These are phyloP conservation scores for Branchellion lobata DNA, from an alignment of 2,888 invertebrate genomes.

Conservation along the genomic window DNA sequence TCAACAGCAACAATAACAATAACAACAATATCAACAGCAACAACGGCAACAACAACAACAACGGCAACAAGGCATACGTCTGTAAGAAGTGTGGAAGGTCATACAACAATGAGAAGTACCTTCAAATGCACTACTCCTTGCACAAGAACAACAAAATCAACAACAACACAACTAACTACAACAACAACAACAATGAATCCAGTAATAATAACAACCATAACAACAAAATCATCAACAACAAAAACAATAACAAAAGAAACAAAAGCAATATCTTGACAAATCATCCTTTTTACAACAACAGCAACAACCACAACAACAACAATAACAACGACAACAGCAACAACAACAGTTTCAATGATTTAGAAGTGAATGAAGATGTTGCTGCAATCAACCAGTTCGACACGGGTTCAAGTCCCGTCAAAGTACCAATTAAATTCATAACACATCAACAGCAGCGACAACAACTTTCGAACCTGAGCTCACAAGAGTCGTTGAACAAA, in stretches of 20 bases:
- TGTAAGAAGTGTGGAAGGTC: constrained; percentile 46
- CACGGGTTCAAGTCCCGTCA: no score
- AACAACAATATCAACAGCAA: not conserved
- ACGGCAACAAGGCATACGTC: not conserved
- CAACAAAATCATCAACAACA: no score
- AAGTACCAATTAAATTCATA: not conserved
- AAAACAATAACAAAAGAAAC: no score
- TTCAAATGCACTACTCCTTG: constrained; percentile 51
- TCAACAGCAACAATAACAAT: not conserved
- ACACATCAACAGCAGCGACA: not conserved
- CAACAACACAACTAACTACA: not conserved
- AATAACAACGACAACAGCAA: no score
- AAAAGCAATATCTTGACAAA: not conserved
- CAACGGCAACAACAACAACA: not conserved
- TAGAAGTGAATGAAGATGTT: no score
- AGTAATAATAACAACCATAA: no score
- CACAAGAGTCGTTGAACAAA: not conserved
- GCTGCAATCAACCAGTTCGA: not conserved
- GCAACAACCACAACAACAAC: not conserved
- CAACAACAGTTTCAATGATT: no score
- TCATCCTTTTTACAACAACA: not conserved
- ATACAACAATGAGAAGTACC: constrained; percentile 51
- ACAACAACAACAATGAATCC: not conserved
- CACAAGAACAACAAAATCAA: constrained; percentile 27
- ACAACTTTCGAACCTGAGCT: not conserved